These are phyloP conservation scores for Ptilodon capucinus DNA, from an alignment of 2,888 invertebrate genomes.

Conservation along the genomic window DNA sequence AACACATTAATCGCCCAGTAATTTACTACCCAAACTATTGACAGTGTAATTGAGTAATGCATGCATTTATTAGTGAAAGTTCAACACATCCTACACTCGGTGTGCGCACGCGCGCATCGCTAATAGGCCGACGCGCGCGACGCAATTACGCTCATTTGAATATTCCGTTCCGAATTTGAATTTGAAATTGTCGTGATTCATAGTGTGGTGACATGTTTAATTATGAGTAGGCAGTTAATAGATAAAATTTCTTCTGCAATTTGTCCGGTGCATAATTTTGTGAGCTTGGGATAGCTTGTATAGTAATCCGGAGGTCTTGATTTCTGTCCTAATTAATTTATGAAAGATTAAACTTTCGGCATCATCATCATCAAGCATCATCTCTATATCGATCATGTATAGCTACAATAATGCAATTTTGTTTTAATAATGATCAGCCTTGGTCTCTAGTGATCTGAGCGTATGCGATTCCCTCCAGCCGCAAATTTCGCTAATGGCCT, in stretches of 20 bases:
- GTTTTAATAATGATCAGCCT: too few relatives aligned
- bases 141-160: constrained; percentile 67
- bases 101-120: constrained; percentile 46
- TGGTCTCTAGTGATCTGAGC: too few relatives aligned
- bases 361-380: too few relatives aligned
- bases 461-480: too few relatives aligned
- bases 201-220: constrained; percentile 15
- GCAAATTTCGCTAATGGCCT: too few relatives aligned
- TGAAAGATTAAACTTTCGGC: too few relatives aligned
- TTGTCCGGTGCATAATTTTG: too few relatives aligned
- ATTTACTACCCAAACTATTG: constrained; percentile 31
- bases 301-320: too few relatives aligned
- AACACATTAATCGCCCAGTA: constrained; percentile 2
- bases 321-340: too few relatives aligned
- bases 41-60: constrained; percentile 48
- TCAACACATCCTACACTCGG: constrained; percentile 43
- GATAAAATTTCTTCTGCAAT: not conserved
- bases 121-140: constrained; percentile 45
- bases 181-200: constrained; percentile 64
- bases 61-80: constrained; percentile 53
- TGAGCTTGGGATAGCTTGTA: too few relatives aligned
- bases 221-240: not conserved
- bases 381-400: too few relatives aligned
- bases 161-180: constrained; percentile 63
- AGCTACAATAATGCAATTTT: too few relatives aligned